phyloP scores from a whole-genome alignment of 1,140 invertebrate genomes.

The Danaus melanippus region DNA sequence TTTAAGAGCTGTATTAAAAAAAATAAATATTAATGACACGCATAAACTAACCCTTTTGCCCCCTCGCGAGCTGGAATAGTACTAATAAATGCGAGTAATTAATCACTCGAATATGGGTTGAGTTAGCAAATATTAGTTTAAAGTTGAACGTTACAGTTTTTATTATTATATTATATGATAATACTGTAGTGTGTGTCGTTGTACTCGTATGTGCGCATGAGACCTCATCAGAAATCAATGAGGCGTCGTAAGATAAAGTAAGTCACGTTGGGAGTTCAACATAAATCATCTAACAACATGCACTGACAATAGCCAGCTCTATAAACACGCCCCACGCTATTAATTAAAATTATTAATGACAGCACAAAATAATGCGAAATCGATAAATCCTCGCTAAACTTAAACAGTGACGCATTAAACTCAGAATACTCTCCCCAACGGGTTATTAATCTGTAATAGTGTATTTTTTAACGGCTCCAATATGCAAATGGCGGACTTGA shows the following conservation, averaged over 20 bases:
- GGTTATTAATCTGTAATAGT: conserved; percentile 61
- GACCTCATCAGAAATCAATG: conserved; percentile 58
- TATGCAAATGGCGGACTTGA: conserved; percentile 48
- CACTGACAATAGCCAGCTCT: conserved; percentile 43
- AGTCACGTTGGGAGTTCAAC: conserved; percentile 24
- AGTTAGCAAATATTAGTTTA: conserved; percentile 15
- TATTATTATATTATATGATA: not conserved
- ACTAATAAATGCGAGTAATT: conserved; percentile 66
- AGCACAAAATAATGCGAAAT: conserved; percentile 50
- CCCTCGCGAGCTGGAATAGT: conserved; percentile 40
- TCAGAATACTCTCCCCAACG: conserved; percentile 26
- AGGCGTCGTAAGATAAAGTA: conserved; percentile 35
- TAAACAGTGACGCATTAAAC: not conserved
- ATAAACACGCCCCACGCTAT: conserved; percentile 48
- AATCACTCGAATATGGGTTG: conserved; percentile 55
- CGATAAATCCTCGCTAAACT: conserved; percentile 29
- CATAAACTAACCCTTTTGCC: conserved; percentile 23
- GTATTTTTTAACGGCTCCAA: conserved; percentile 52
- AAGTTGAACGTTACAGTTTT: conserved; percentile 2
- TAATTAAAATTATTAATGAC: conserved; percentile 64
- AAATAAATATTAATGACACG: conserved; percentile 53
- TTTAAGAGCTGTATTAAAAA: conserved; percentile 7
- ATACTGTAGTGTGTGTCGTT: not conserved
- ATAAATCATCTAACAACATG: conserved; percentile 53
- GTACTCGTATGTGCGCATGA: not conserved